phyloP scores from a whole-genome alignment of 1,140 invertebrate species.

The Spodoptera litura region DNA sequence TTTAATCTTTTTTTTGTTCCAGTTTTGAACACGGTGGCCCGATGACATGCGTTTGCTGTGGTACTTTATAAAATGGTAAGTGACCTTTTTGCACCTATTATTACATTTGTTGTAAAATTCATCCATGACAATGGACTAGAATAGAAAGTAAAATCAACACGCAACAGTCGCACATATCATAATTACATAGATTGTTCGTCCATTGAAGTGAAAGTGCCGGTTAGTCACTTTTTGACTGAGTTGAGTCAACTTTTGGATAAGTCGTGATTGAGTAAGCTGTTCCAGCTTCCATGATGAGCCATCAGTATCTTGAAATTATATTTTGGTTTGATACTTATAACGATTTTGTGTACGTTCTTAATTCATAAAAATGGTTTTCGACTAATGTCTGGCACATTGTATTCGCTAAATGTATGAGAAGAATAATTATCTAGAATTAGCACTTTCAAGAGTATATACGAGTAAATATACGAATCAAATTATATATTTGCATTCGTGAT shows the following conservation, averaged over 20 bases:
- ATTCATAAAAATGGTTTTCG: no score
- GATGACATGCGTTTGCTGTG: conserved; percentile 56
- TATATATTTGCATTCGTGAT: no score
- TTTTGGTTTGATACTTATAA: no score
- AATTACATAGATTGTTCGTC: conserved; percentile 30
- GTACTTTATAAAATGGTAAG: conserved; percentile 55
- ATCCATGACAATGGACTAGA: conserved; percentile 4
- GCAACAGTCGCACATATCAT: conserved; percentile 27
- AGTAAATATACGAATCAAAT: no score
- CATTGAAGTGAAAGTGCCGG: conserved; percentile 34
- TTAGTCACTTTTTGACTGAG: conserved; percentile 24
- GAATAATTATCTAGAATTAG: no score
- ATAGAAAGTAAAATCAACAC: conserved; percentile 49
- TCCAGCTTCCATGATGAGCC: background rate
- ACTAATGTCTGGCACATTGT: no score
- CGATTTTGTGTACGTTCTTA: no score
- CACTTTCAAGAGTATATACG: no score
- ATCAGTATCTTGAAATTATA: background rate
- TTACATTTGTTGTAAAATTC: conserved; percentile 1
- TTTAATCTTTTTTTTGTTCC: conserved; percentile 29
- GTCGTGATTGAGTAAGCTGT: conserved; percentile 12
- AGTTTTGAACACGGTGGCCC: conserved; percentile 27
- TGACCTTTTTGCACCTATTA: conserved; percentile 42
- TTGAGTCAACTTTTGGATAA: conserved; percentile 24
- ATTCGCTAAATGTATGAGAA: no score